Conservation (phyloP, 2,888 invertebrate species). For the Achlya flavicornis region DNA sequence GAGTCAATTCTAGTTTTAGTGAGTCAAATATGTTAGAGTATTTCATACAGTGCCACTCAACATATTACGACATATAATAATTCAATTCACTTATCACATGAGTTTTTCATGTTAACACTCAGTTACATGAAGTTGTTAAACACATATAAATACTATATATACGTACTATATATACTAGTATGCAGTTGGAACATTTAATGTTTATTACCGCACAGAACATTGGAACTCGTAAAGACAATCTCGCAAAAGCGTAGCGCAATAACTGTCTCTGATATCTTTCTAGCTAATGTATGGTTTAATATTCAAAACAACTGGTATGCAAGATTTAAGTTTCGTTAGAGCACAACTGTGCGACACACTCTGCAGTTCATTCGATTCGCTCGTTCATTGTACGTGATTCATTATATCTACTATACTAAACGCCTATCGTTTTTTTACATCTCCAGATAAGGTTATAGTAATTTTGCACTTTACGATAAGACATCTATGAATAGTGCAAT, state of each 20-base stretch:
- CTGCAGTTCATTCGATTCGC: slow-evolving; percentile 1
- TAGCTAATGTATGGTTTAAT: slow-evolving; percentile 27
- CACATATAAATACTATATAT: too few species aligned
- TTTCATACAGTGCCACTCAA: not conserved
- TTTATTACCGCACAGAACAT: slow-evolving; percentile 20
- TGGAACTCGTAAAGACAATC: slow-evolving; percentile 27
- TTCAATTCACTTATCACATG: slow-evolving; percentile 1
- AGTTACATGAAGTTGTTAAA: slow-evolving; percentile 1
- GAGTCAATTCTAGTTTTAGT: too few species aligned
- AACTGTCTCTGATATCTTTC: slow-evolving; percentile 21
- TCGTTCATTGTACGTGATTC: slow-evolving; percentile 2
- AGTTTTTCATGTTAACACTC: not conserved
- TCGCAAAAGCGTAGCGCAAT: slow-evolving; percentile 20
- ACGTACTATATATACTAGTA: slow-evolving; percentile 16
- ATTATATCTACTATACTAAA: not conserved
- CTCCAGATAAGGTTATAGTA: too few species aligned
- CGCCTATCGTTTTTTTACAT: too few species aligned
- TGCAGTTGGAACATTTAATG: slow-evolving; percentile 23
- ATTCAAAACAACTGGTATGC: slow-evolving; percentile 23
- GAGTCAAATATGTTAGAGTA: too few species aligned
- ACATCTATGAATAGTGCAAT: too few species aligned
- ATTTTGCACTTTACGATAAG: too few species aligned
- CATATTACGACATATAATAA: not conserved
- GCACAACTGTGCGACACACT: slow-evolving; percentile 1
- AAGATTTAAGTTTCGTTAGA: slow-evolving; percentile 3